Evolutionary conservation across 2,797 vertebrate genomes (phyloP).

Genomic region (Micropoecilia bifurca): DNA sequence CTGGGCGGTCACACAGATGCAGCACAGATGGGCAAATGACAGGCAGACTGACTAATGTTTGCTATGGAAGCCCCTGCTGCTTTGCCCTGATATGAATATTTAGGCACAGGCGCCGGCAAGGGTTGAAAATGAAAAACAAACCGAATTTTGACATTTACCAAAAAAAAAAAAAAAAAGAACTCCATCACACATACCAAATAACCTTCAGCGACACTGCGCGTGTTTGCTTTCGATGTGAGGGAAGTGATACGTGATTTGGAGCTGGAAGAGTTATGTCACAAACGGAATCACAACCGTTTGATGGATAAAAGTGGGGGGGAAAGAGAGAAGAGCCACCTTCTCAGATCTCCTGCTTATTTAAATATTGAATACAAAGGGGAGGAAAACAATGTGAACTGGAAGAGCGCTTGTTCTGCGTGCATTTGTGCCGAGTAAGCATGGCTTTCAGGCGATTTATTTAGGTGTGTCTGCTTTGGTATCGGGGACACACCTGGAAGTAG

Average conservation of each 20-base stretch:
- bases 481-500: constrained; percentile 54
- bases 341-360: constrained; percentile 66
- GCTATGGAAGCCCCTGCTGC: constrained; percentile 40
- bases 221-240: constrained; percentile 31
- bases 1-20: constrained; percentile 51
- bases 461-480: constrained; percentile 30
- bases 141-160: constrained; percentile 57
- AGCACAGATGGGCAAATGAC: constrained; percentile 44
- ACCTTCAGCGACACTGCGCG: constrained; percentile 54
- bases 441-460: constrained; percentile 3
- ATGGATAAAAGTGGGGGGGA: constrained; percentile 27
- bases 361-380: constrained; percentile 66
- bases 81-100: constrained; percentile 48
- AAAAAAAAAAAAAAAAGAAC: neutral
- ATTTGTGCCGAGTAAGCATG: neutral
- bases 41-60: constrained; percentile 48
- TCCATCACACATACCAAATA: constrained; percentile 37
- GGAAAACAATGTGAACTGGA: constrained; percentile 39
- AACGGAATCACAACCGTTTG: constrained; percentile 55
- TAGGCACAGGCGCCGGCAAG: constrained; percentile 17
- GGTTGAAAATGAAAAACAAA: constrained; percentile 48
- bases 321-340: constrained; percentile 36
- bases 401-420: neutral
- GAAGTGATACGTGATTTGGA: constrained; percentile 64
- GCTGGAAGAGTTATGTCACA: constrained; percentile 50